Percentiles rank a stretch among this genome's conserved stretches.
These are phyloP conservation scores for Acronicta psi DNA, from an alignment of 2,888 invertebrate genomes.

Conservation along the genomic window DNA sequence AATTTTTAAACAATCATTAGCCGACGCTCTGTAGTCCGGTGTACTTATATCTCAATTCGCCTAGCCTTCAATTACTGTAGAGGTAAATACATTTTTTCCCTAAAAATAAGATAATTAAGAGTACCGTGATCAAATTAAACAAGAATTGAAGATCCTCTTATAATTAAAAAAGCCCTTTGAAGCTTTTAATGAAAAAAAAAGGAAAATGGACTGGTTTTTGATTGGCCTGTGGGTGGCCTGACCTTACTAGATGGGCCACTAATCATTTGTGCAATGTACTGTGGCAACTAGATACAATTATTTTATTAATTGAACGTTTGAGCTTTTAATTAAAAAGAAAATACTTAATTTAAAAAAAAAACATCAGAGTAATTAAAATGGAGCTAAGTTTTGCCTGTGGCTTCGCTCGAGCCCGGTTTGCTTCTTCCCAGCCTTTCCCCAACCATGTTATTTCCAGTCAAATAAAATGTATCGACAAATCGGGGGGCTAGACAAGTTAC, in stretches of 20 bases:
- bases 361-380: too few relatives aligned
- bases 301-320: neutral
- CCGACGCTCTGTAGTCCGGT: neutral
- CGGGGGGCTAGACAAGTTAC: too few relatives aligned
- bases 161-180: constrained; percentile 43
- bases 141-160: constrained; percentile 28
- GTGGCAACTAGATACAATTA: neutral
- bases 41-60: neutral
- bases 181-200: constrained; percentile 24
- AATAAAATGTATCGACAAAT: too few relatives aligned
- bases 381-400: too few relatives aligned
- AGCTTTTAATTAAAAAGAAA: too few relatives aligned
- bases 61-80: constrained; percentile 13
- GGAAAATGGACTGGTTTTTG: constrained; percentile 18
- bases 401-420: too few relatives aligned
- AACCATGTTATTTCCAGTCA: too few relatives aligned
- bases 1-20: too few relatives aligned
- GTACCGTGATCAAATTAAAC: constrained; percentile 44
- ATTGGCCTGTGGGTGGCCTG: constrained; percentile 3
- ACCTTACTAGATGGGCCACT: neutral
- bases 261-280: neutral
- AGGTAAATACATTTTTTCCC: constrained; percentile 33
- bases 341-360: too few relatives aligned
- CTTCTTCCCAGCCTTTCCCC: too few relatives aligned
- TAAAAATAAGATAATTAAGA: constrained; percentile 26